Evolutionary conservation across 1,140 invertebrate species (phyloP).

Genomic region (Neodiprion pinetum): DNA sequence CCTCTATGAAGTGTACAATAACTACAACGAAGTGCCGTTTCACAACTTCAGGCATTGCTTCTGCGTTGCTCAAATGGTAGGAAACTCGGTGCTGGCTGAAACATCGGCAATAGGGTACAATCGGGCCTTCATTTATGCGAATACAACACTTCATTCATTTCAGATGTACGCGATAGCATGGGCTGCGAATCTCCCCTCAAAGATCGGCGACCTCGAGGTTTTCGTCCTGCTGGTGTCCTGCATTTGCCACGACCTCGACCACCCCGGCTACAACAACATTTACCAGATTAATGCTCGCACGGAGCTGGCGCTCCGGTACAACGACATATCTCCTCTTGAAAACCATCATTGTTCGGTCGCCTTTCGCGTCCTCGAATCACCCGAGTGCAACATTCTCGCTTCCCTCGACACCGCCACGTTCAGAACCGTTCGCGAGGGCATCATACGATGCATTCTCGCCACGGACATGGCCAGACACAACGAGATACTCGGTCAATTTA

Average conservation of each 20-base stretch:
- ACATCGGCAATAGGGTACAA: too few species aligned
- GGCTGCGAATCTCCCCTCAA: slow-evolving; percentile 72
- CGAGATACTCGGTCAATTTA: slow-evolving; percentile 83
- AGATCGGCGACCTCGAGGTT: slow-evolving; percentile 78
- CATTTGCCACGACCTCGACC: slow-evolving; percentile 91
- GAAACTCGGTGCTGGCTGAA: slow-evolving; percentile 29
- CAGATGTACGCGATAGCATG: slow-evolving; percentile 90
- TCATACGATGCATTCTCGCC: slow-evolving; percentile 84
- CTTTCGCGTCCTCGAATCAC: slow-evolving; percentile 79
- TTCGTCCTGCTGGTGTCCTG: slow-evolving; percentile 82
- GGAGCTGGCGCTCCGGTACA: slow-evolving; percentile 84
- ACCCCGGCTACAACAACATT: slow-evolving; percentile 91
- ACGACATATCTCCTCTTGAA: slow-evolving; percentile 88
- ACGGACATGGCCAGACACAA: slow-evolving; percentile 90
- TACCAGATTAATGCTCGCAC: slow-evolving; percentile 90
- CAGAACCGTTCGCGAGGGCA: slow-evolving; percentile 75
- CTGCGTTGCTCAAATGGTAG: slow-evolving; percentile 91
- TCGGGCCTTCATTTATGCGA: too few species aligned
- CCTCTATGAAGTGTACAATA: slow-evolving; percentile 83
- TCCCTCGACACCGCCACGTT: slow-evolving; percentile 70
- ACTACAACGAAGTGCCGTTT: slow-evolving; percentile 90
- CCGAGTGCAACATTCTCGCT: slow-evolving; percentile 80
- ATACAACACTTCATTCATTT: too few species aligned
- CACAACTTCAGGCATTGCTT: slow-evolving; percentile 92
- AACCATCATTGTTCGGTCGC: slow-evolving; percentile 91